phyloP scores from a whole-genome alignment of 2,888 invertebrate genomes.

The Drosophila colorata region DNA sequence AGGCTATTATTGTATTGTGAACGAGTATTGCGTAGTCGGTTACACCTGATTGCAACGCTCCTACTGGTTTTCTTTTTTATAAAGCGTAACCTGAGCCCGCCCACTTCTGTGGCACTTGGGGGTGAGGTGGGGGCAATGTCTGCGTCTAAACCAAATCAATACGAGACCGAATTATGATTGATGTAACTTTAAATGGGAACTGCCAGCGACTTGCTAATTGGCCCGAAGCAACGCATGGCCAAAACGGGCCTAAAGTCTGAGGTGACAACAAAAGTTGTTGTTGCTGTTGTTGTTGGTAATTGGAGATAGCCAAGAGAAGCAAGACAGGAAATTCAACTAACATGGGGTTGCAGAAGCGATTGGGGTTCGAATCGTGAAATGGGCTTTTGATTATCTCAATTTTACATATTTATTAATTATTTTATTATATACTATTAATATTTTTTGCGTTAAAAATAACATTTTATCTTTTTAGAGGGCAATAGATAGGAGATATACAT shows the following conservation, averaged over 20 bases:
- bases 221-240: constrained; percentile 15
- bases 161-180: constrained; percentile 49
- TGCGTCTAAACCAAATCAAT: constrained; percentile 40
- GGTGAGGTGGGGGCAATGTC: constrained; percentile 7
- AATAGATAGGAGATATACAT: no score
- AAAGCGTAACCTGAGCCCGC: constrained; percentile 41
- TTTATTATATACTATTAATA: no score
- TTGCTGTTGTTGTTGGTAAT: constrained; percentile 2
- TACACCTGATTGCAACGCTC: no score
- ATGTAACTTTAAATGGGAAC: constrained; percentile 40
- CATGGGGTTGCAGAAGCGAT: no score
- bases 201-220: constrained; percentile 43
- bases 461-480: no score
- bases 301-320: background rate
- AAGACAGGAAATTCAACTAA: background rate
- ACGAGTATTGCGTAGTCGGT: no score
- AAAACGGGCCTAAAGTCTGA: constrained; percentile 6
- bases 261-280: constrained; percentile 8
- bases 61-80: constrained; percentile 10
- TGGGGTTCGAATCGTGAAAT: no score
- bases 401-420: no score
- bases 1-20: no score
- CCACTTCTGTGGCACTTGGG: constrained; percentile 2
- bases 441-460: no score
- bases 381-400: no score